Base-by-base conservation (phyloP, 2,888 invertebrate genomes). In the Plebejus melissa region DNA sequence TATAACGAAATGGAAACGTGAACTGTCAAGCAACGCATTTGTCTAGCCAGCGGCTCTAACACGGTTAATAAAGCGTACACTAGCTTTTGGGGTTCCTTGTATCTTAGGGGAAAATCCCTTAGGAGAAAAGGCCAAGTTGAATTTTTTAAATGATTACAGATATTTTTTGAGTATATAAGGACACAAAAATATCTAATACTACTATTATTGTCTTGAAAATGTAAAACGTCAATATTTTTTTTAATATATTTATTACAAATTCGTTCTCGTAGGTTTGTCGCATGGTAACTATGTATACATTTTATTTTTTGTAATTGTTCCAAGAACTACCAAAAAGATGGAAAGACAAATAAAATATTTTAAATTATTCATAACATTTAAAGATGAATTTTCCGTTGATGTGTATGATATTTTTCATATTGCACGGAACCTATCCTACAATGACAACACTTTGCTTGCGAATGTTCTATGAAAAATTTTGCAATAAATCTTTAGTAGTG, bases 1-100 rank as follows among this genome's bases (percentile, higher is more conserved):
- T 81, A 80, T 77, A 80, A 81, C 80, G 80, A 87, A 86, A 85
- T 86, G 87, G 88, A 87, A 88, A 85, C 81, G 80, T 83, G 83
- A 82, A 83, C 87, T 87, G 89, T 89, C 87, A 84, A 85, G 87
- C 81, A 82, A 86, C 81, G 77, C 88, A 89, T 91, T 91, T 87
- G 85, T 90, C 87, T 89, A 84, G 82, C 81, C 86, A 87, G 87
- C 91, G 90, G 83, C 86, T 88, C 91, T 91, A 93, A 93, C 85
- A 82, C 84, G 86, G 86, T 89, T 90, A 88, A 88, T 86, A 86
- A 82, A 83, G 82, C 81, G 83, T 80, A 82, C 78, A 81, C 80
- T 81, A 81, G 81, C 74, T 79, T 83, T 86, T 85, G 82, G 86
- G 89, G 83, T 84, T 82, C 82, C 82, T 81, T 79, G 78, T 79